A percentile compares a stretch with the other conserved stretches of the same genome.
phyloP scores from a whole-genome alignment of 37 sponge, comb jelly and placozoan genomes.

The Agelas oroides region DNA sequence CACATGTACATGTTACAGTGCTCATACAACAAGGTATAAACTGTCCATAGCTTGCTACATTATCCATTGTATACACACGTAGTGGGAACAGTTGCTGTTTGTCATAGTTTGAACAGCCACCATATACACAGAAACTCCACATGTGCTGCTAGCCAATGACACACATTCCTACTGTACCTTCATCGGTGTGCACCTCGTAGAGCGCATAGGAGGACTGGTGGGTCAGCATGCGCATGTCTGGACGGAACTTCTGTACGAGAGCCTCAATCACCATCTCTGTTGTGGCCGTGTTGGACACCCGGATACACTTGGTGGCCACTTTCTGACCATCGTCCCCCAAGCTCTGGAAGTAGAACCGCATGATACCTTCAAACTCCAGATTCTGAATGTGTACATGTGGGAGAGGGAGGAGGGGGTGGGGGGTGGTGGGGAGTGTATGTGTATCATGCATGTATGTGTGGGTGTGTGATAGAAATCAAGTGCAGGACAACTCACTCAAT shows the following conservation, averaged over 20 bases:
- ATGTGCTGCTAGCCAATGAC: too few relatives aligned
- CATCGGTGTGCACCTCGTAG: conserved; percentile 77
- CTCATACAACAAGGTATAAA: too few relatives aligned
- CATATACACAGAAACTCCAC: too few relatives aligned
- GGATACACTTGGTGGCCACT: conserved; percentile 83
- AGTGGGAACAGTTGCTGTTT: too few relatives aligned
- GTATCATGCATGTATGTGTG: neutral
- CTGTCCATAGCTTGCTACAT: too few relatives aligned
- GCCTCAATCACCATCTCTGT: conserved; percentile 66
- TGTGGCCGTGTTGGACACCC: conserved; percentile 76
- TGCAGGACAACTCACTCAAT: too few relatives aligned
- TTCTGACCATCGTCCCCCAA: conserved; percentile 2
- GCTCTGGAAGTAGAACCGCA: conserved; percentile 87
- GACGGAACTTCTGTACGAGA: conserved; percentile 85
- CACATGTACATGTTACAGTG: too few relatives aligned
- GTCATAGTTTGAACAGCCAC: too few relatives aligned
- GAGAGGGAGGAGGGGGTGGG: neutral
- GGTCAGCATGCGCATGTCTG: conserved; percentile 82
- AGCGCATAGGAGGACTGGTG: conserved; percentile 64
- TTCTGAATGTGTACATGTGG: conserved; percentile 37
- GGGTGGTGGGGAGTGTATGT: neutral
- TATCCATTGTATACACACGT: too few relatives aligned
- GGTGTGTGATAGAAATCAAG: neutral
- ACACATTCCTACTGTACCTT: conserved; percentile 37
- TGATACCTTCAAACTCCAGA: conserved; percentile 85